Evolutionary conservation across 1,140 invertebrate species (phyloP).

Genomic region (Oscheius sp.): DNA sequence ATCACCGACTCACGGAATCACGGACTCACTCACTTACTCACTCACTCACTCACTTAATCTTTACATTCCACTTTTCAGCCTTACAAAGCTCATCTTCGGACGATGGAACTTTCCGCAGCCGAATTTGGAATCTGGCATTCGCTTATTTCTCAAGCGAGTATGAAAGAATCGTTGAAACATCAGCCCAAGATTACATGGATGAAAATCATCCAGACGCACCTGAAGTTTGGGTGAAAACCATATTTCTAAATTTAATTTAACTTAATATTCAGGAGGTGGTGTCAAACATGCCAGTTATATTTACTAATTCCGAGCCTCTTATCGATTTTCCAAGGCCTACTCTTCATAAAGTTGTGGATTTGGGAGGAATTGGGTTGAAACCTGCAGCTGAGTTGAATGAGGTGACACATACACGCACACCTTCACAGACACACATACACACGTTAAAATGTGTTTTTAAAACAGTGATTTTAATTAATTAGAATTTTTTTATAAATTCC

Average conservation of each 20-base stretch:
- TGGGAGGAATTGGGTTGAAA: constrained; percentile 36
- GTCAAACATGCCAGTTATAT: constrained; percentile 27
- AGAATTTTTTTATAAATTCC: too few relatives aligned
- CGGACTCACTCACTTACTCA: too few relatives aligned
- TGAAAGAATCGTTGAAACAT: neutral
- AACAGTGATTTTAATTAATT: too few relatives aligned
- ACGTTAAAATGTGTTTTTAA: too few relatives aligned
- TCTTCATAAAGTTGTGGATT: constrained; percentile 35
- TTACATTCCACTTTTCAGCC: too few relatives aligned
- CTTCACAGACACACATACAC: too few relatives aligned
- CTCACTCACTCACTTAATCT: too few relatives aligned
- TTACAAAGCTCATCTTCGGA: neutral
- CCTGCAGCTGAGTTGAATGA: constrained; percentile 13
- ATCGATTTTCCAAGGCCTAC: constrained; percentile 35
- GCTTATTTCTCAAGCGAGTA: neutral
- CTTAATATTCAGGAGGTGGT: constrained; percentile 18
- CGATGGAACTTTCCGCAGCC: neutral
- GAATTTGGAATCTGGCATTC: neutral
- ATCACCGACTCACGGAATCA: too few relatives aligned
- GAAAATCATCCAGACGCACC: neutral
- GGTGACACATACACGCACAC: too few relatives aligned
- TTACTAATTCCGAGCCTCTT: constrained; percentile 38
- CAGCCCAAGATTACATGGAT: neutral
- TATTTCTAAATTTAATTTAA: too few relatives aligned
- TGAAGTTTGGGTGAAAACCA: neutral